Conservation (phyloP, 2,888 invertebrate genomes). For the Dusona sp. region DNA sequence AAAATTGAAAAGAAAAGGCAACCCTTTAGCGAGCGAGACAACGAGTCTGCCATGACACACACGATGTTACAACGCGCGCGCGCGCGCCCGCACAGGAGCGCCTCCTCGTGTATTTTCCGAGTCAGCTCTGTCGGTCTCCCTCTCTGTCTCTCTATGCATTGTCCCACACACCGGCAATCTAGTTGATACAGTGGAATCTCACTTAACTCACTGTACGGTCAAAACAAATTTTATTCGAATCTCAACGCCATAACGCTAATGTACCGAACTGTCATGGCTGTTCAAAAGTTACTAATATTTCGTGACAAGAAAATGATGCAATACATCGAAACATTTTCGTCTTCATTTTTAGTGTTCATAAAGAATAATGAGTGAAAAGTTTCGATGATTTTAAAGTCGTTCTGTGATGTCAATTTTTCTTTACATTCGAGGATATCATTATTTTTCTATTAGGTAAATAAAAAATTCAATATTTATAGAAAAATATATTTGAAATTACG, state of each 20-base stretch:
- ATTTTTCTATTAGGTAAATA: too few relatives aligned
- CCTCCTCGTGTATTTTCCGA: slow-evolving; percentile 37
- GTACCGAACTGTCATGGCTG: not conserved
- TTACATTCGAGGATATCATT: too few relatives aligned
- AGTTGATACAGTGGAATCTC: slow-evolving; percentile 1
- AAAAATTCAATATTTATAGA: too few relatives aligned
- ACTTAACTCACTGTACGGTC: not conserved
- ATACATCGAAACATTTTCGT: not conserved
- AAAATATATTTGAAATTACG: too few relatives aligned
- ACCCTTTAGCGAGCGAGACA: slow-evolving; percentile 52
- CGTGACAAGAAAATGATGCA: not conserved
- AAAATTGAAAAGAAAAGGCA: slow-evolving; percentile 70
- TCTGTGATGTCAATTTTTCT: too few relatives aligned
- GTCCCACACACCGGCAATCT: slow-evolving; percentile 8
- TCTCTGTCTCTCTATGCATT: not conserved
- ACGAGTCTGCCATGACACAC: slow-evolving; percentile 67
- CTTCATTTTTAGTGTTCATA: too few relatives aligned
- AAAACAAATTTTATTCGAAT: not conserved
- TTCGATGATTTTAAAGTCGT: too few relatives aligned
- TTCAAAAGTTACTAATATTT: not conserved
- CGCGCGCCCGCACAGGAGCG: slow-evolving; percentile 42
- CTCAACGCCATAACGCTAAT: not conserved
- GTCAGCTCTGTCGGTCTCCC: not conserved
- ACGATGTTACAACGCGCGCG: slow-evolving; percentile 45
- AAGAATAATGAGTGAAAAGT: too few relatives aligned